Evolutionary conservation across 2,888 invertebrate genomes (phyloP).

Genomic region (Dascillus cervinus): DNA sequence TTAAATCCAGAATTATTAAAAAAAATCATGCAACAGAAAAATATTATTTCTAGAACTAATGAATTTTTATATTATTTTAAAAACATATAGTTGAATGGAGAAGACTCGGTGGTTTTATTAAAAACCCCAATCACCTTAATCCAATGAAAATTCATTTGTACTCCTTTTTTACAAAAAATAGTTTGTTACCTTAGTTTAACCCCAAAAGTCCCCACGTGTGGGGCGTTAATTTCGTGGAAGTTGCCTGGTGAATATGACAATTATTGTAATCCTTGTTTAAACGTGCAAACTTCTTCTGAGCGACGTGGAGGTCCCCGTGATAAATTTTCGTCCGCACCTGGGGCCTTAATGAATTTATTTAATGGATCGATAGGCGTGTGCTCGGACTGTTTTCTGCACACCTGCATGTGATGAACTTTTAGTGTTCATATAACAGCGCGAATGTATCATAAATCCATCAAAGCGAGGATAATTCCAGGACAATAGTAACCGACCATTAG

Average conservation of each 20-base stretch:
- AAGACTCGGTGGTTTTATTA: too few relatives aligned
- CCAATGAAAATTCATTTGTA: too few relatives aligned
- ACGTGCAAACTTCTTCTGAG: conserved; percentile 12
- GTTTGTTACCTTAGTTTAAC: too few relatives aligned
- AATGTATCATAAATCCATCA: conserved; percentile 18
- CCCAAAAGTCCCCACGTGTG: conserved; percentile 17
- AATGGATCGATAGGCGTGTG: too few relatives aligned
- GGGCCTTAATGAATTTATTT: too few relatives aligned
- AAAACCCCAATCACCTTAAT: too few relatives aligned
- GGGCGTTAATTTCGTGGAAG: conserved; percentile 17
- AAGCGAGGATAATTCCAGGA: conserved; percentile 16
- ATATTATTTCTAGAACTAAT: too few relatives aligned
- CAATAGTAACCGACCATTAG: conserved; percentile 19
- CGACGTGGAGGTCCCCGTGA: conserved; percentile 9
- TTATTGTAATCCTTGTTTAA: conserved; percentile 21
- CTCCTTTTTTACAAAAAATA: too few relatives aligned
- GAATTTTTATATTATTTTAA: too few relatives aligned
- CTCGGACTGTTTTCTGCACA: not conserved
- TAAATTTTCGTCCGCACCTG: conserved; percentile 12
- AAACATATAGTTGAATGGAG: too few relatives aligned
- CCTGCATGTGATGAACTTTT: not conserved
- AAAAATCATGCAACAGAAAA: too few relatives aligned
- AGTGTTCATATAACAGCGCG: conserved; percentile 1
- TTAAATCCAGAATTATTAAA: too few relatives aligned
- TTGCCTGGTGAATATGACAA: conserved; percentile 18